Evolutionary conservation across 2,888 invertebrate species (phyloP).

Genomic region (Argyresthia albistria): DNA sequence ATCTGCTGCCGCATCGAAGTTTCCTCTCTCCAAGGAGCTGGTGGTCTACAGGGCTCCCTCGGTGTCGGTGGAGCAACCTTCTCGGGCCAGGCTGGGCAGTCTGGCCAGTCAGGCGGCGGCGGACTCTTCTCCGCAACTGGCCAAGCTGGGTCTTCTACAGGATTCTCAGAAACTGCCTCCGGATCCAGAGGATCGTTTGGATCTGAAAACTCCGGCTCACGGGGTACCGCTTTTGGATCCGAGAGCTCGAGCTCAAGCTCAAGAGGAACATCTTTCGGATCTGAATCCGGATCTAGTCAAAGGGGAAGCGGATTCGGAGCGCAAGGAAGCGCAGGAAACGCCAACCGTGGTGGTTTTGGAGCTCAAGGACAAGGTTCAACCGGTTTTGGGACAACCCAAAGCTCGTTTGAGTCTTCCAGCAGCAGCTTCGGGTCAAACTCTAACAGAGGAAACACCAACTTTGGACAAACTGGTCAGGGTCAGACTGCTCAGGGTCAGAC

Average conservation of each 20-base stretch:
- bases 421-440: background rate
- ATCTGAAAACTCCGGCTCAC: background rate
- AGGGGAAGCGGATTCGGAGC: constrained; percentile 9
- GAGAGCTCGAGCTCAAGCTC: background rate
- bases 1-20: constrained; percentile 61
- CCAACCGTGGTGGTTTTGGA: background rate
- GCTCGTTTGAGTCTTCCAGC: background rate
- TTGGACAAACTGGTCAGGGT: background rate
- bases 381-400: constrained; percentile 7
- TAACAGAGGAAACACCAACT: background rate
- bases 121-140: constrained; percentile 5
- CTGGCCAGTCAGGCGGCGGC: constrained; percentile 12
- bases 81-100: constrained; percentile 2
- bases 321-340: constrained; percentile 8
- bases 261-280: background rate
- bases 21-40: constrained; percentile 28
- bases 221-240: background rate
- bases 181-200: constrained; percentile 22
- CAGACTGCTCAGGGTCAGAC: background rate
- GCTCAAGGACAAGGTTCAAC: constrained; percentile 8
- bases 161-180: constrained; percentile 8
- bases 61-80: constrained; percentile 36
- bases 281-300: constrained; percentile 6
- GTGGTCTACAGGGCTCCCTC: constrained; percentile 30
- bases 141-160: background rate